Conservation (phyloP, 2,888 invertebrate species). For the Fabriciana adippe region DNA sequence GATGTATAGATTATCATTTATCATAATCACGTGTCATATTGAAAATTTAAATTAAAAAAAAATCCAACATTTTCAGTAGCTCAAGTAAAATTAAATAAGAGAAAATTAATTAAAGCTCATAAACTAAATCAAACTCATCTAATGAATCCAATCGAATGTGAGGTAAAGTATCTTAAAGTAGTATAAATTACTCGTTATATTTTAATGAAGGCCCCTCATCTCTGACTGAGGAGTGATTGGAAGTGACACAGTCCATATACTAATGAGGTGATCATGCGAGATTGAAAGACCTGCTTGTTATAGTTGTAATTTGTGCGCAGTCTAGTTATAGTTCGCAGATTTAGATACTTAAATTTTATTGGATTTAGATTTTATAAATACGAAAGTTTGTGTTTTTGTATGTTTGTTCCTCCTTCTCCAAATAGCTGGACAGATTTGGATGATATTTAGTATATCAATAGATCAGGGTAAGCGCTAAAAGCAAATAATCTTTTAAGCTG, state of each 20-base stretch:
- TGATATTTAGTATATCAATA: too few species aligned
- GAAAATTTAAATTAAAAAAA: too few species aligned
- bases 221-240: conserved; percentile 37
- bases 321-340: conserved; percentile 37
- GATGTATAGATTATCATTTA: too few species aligned
- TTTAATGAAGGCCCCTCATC: conserved; percentile 39
- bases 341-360: conserved; percentile 25
- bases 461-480: too few species aligned
- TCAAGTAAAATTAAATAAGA: neutral
- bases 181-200: conserved; percentile 40
- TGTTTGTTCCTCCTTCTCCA: too few species aligned
- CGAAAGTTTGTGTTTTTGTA: too few species aligned
- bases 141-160: conserved; percentile 25
- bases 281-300: conserved; percentile 46
- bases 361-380: neutral
- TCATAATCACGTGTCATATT: too few species aligned
- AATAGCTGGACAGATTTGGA: too few species aligned
- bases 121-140: conserved; percentile 16
- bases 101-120: neutral
- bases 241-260: conserved; percentile 51
- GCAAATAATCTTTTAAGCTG: too few species aligned
- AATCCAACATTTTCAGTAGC: too few species aligned
- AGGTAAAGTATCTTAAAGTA: conserved; percentile 26
- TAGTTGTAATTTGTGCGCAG: conserved; percentile 39
- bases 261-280: conserved; percentile 62